Conservation (phyloP, 2,888 invertebrate species). For the Melinaea marsaeus region DNA sequence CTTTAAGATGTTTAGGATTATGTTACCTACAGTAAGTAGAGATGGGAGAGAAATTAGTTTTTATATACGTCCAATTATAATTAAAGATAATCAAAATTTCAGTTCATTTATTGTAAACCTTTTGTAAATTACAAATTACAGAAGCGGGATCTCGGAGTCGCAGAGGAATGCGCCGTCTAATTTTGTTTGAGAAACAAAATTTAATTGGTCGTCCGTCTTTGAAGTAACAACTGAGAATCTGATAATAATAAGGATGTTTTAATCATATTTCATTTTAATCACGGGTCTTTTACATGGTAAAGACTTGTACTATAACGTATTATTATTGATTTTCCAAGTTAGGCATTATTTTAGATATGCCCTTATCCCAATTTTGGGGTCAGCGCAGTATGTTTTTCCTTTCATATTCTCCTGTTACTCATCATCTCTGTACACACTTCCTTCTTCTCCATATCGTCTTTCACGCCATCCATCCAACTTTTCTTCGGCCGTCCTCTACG, state of each 20-base stretch:
- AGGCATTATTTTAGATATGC: no score
- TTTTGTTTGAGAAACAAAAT: slow-evolving; percentile 29
- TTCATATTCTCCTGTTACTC: no score
- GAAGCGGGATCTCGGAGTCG: neutral
- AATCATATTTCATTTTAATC: neutral
- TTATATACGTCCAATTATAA: neutral
- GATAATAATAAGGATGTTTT: slow-evolving; percentile 11
- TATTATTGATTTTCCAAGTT: no score
- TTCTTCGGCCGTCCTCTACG: no score
- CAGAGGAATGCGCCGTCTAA: slow-evolving; percentile 21
- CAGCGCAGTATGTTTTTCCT: no score
- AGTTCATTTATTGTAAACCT: slow-evolving; percentile 24
- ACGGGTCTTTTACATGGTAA: neutral
- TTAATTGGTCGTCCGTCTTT: slow-evolving; percentile 28
- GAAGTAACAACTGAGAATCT: slow-evolving; percentile 20
- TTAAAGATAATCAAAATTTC: slow-evolving; percentile 22
- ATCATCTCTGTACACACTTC: no score
- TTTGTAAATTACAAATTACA: slow-evolving; percentile 13
- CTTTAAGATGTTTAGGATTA: no score
- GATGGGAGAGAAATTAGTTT: neutral
- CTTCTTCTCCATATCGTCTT: no score
- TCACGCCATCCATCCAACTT: no score
- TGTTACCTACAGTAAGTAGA: neutral
- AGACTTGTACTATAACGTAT: no score
- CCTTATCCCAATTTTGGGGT: no score